Evolutionary conservation across 1,140 invertebrate species (phyloP), one percentile per base, ranked within the genome.

Genomic region (Trichoplusia ni): DNA sequence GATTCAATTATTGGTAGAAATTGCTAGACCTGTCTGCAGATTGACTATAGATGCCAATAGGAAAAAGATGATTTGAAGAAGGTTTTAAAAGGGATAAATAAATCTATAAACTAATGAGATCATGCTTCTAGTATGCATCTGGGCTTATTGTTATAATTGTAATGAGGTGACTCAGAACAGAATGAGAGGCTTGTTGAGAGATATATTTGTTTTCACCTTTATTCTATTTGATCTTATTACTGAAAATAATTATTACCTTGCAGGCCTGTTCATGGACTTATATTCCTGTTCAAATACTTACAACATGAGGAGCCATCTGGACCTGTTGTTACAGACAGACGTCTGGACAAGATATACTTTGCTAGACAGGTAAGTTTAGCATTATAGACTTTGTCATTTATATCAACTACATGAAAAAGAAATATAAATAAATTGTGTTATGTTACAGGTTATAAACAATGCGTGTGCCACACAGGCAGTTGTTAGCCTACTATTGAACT

Each of bases 391-490:
- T 38, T 0, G 2, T 5, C 6, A 16, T 9, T 4, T 4, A 37
- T 4, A 37, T 8, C 2, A 8, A 8, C 4, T 31, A 9, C 8
- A 31, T n/a, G 11, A 14, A 2, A 2, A 16, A 38, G 0, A 14
- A 5, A 2, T 14, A 14, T 5, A 16, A 38, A 42, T 29, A n/a
- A 18, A 16, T 49, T 63, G 4, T 19, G 2, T 75, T 68, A 63
- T 67, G 5, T 92, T 92, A 25, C 77, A 97, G 95, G 97, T 99
- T 5, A 99, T 99, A 75, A 98, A 98, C 80, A 99, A 99, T 93
- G 98, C 99, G 0, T 99, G 99, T 93, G 99, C 99, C 1, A 99
- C 98, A 6, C 99, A 99, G 92, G 99, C 99, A 2, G 98, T 99
- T 59, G 91, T 99, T 13, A 99, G 97, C 87, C 93, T 99, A 53